Conservation (phyloP, 2,888 invertebrate genomes). For the Girardia tigrina region DNA sequence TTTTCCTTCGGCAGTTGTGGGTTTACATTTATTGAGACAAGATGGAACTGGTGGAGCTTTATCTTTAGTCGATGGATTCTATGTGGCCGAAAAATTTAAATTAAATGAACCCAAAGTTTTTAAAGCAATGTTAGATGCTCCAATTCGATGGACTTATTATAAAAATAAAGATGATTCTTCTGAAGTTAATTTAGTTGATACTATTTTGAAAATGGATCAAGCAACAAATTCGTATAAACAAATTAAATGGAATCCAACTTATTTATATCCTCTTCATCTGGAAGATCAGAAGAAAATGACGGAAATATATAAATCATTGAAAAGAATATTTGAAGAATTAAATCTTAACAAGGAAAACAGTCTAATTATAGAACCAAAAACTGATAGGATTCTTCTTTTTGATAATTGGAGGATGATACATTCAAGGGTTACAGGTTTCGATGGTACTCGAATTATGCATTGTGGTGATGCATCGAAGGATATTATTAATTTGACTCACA, state of each 20-base stretch:
- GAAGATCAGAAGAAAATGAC: neutral
- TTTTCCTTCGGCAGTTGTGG: conserved; percentile 29
- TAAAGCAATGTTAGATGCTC: conserved; percentile 11
- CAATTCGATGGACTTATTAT: conserved; percentile 27
- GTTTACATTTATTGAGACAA: conserved; percentile 32
- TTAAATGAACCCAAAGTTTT: conserved; percentile 25
- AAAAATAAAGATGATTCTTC: neutral
- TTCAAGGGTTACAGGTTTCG: conserved; percentile 23
- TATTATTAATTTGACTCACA: too few relatives aligned
- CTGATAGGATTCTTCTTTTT: conserved; percentile 21
- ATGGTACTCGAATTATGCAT: conserved; percentile 32
- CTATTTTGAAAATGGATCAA: conserved; percentile 26
- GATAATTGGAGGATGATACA: conserved; percentile 34
- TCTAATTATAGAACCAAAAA: conserved; percentile 1
- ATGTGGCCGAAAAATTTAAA: conserved; percentile 28
- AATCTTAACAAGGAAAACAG: conserved; percentile 25
- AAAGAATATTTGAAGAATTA: conserved; percentile 1
- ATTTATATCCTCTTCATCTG: conserved; percentile 25
- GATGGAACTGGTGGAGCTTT: conserved; percentile 29
- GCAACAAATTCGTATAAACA: neutral
- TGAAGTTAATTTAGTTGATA: conserved; percentile 15
- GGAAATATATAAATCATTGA: neutral
- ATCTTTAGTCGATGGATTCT: conserved; percentile 30
- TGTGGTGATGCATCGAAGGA: conserved; percentile 30
- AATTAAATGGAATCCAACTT: conserved; percentile 30